A percentile compares a stretch with the other conserved stretches of the same genome.
Conservation (phyloP, 92 coral and sea anemone genomes). For the Blastomussa wellsi region DNA sequence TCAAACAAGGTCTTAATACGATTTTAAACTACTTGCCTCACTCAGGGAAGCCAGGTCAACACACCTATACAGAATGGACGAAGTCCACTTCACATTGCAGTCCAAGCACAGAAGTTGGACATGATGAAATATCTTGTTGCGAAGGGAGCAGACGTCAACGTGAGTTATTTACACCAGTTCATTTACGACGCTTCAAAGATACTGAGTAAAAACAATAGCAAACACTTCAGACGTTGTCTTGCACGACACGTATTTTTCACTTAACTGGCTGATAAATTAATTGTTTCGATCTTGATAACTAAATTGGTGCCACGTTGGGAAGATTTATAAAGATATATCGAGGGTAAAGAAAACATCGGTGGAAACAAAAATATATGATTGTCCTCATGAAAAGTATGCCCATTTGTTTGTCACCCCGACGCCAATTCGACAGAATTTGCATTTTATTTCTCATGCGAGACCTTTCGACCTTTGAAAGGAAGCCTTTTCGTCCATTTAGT, state of each 20-base stretch:
- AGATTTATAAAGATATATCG: neutral
- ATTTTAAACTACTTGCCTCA: neutral
- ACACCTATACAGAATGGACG: slow-evolving; percentile 73
- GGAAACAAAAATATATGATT: neutral
- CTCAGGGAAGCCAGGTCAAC: slow-evolving; percentile 78
- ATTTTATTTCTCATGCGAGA: slow-evolving; percentile 6
- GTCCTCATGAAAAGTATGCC: neutral
- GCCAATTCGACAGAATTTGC: slow-evolving; percentile 22
- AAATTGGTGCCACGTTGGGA: neutral
- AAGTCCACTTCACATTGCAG: slow-evolving; percentile 79
- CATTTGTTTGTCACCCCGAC: slow-evolving; percentile 9
- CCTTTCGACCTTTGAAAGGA: slow-evolving; percentile 4
- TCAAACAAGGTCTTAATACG: neutral
- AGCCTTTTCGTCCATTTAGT: neutral
- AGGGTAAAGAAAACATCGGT: neutral
- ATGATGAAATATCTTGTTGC: slow-evolving; percentile 61
- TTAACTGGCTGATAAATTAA: neutral
- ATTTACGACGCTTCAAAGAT: slow-evolving; percentile 18
- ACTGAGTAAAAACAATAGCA: slow-evolving; percentile 14
- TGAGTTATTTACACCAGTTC: slow-evolving; percentile 48
- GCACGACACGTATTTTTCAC: neutral
- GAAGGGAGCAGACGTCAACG: slow-evolving; percentile 85
- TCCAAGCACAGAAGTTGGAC: slow-evolving; percentile 76
- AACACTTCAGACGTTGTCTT: slow-evolving; percentile 15
- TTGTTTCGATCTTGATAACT: neutral